Percentiles rank a stretch among this genome's conserved stretches.
These are phyloP conservation scores for Anguilla pacifica DNA, from an alignment of 2,797 vertebrate genomes.

Conservation along the genomic window DNA sequence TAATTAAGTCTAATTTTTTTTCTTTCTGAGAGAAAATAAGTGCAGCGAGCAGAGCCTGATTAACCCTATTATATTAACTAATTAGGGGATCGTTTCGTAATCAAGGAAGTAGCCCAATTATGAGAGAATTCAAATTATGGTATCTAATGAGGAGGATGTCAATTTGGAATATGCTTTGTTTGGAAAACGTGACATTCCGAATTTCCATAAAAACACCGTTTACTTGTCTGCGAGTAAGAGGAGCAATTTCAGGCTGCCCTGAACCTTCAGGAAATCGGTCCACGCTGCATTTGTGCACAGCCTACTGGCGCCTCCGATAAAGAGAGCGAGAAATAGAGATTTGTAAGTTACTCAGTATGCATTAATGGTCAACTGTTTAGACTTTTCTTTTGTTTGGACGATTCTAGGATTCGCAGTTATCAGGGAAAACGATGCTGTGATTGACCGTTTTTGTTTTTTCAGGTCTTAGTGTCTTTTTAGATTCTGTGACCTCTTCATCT, in stretches of 20 bases:
- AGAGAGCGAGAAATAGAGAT: background rate
- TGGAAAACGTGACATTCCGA: conserved; percentile 69
- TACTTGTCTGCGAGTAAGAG: conserved; percentile 38
- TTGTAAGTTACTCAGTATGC: background rate
- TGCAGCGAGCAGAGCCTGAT: conserved; percentile 81
- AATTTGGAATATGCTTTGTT: conserved; percentile 75
- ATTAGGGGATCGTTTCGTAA: conserved; percentile 85
- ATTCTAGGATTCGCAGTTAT: background rate
- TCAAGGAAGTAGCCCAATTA: conserved; percentile 82
- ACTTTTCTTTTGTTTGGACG: background rate
- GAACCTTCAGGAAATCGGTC: conserved; percentile 28
- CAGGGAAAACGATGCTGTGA: no score
- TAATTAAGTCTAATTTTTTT: conserved; percentile 90
- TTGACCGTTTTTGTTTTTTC: background rate
- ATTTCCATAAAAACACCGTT: conserved; percentile 62
- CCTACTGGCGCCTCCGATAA: background rate
- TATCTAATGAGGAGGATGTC: conserved; percentile 71
- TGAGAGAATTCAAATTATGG: conserved; percentile 76
- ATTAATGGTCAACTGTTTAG: background rate
- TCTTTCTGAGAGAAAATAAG: conserved; percentile 82
- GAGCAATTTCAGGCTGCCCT: conserved; percentile 46
- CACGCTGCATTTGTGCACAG: conserved; percentile 25
- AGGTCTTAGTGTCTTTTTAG: background rate
- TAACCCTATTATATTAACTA: conserved; percentile 82
- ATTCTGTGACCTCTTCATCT: background rate